phyloP scores from a whole-genome alignment of 1,140 invertebrate genomes.

The Dolichoris vasculosae region DNA sequence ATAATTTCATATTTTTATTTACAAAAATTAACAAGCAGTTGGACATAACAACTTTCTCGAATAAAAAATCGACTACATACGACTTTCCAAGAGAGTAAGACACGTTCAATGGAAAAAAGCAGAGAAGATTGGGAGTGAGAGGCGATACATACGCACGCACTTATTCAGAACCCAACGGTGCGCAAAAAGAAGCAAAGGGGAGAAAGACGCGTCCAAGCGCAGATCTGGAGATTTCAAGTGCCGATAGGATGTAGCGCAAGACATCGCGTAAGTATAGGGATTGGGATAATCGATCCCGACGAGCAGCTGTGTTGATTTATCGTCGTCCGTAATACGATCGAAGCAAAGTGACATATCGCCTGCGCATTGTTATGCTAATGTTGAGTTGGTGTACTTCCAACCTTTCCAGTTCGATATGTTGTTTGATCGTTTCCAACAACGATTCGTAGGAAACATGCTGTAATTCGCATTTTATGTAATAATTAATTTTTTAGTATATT shows the following conservation, averaged over 20 bases:
- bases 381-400: not conserved
- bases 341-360: conserved; percentile 1
- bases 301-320: conserved; percentile 48
- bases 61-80: too few species aligned
- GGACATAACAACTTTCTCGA: too few species aligned
- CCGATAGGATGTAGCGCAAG: conserved; percentile 19
- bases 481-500: too few species aligned
- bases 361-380: conserved; percentile 36
- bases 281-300: conserved; percentile 46
- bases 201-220: not conserved
- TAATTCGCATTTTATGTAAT: too few species aligned
- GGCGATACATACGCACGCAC: not conserved
- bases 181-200: not conserved
- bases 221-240: conserved; percentile 1
- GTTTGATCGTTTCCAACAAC: too few species aligned
- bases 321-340: not conserved
- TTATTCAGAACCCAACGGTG: not conserved
- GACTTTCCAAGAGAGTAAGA: too few species aligned
- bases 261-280: conserved; percentile 44
- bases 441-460: too few species aligned
- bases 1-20: too few species aligned
- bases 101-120: too few species aligned
- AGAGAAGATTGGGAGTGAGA: not conserved
- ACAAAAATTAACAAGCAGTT: too few species aligned
- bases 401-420: too few species aligned